Conservation (phyloP, 2,888 invertebrate genomes). For the Oxyteleia sp. region DNA sequence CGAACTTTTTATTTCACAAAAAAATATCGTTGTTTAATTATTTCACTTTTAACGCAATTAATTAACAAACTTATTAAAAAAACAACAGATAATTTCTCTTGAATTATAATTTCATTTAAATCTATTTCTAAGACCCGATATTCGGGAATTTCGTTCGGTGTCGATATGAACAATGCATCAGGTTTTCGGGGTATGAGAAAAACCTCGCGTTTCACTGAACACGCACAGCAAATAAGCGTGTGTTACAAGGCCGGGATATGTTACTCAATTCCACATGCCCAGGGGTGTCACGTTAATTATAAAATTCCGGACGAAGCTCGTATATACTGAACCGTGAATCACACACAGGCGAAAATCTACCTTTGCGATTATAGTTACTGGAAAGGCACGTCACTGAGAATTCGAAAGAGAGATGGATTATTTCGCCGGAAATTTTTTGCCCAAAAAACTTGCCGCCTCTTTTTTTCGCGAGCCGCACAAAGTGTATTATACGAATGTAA, state of each 20-base stretch:
- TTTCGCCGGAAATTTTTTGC: slow-evolving; percentile 43
- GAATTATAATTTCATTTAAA: neutral
- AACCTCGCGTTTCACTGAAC: slow-evolving; percentile 59
- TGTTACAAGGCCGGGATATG: slow-evolving; percentile 69
- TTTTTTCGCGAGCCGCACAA: slow-evolving; percentile 19
- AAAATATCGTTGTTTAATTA: neutral
- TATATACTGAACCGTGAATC: slow-evolving; percentile 69
- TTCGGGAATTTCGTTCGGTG: slow-evolving; percentile 26
- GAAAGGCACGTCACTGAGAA: slow-evolving; percentile 61
- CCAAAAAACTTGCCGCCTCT: slow-evolving; percentile 28
- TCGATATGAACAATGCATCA: slow-evolving; percentile 48
- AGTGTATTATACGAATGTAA: slow-evolving; percentile 34
- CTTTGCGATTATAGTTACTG: slow-evolving; percentile 64
- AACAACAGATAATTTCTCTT: neutral
- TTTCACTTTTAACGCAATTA: neutral
- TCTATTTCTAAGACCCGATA: neutral
- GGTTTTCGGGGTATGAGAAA: slow-evolving; percentile 56
- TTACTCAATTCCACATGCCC: slow-evolving; percentile 79
- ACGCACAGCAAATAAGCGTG: slow-evolving; percentile 62
- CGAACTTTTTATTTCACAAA: neutral
- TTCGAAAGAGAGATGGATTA: slow-evolving; percentile 58
- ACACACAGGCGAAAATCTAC: slow-evolving; percentile 54
- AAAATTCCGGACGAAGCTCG: slow-evolving; percentile 81
- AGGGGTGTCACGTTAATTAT: slow-evolving; percentile 84
- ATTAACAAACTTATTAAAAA: neutral